Evolutionary conservation across 1,140 invertebrate genomes (phyloP).

Genomic region (Sminthurinus signatus): DNA sequence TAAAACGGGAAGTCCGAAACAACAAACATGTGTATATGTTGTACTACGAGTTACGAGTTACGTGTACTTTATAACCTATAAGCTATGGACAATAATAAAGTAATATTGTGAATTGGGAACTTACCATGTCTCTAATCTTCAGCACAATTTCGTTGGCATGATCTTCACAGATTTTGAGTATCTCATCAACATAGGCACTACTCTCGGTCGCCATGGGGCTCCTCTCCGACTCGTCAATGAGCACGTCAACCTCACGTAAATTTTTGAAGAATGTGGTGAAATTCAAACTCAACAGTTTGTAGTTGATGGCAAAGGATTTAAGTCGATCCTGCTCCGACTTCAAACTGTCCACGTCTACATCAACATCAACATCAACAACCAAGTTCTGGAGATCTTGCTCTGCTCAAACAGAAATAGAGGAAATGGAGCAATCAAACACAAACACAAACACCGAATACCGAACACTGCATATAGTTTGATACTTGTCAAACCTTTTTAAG

Average conservation of each 20-base stretch:
- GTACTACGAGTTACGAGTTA: too few species aligned
- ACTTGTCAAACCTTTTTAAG: too few species aligned
- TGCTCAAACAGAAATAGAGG: neutral
- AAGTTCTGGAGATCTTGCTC: neutral
- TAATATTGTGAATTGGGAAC: neutral
- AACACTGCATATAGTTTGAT: too few species aligned
- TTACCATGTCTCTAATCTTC: conserved; percentile 11
- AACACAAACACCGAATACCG: too few species aligned
- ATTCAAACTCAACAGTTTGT: conserved; percentile 13
- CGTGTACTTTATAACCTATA: too few species aligned
- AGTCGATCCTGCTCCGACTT: conserved; percentile 1
- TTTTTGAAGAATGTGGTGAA: conserved; percentile 11
- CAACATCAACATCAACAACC: too few species aligned
- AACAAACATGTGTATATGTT: too few species aligned
- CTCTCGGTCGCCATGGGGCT: conserved; percentile 12
- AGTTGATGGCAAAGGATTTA: neutral
- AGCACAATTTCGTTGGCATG: conserved; percentile 8
- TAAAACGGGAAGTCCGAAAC: too few species aligned
- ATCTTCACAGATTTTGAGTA: conserved; percentile 6
- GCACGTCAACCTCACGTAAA: conserved; percentile 8
- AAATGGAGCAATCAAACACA: too few species aligned
- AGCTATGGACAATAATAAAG: too few species aligned
- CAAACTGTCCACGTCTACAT: too few species aligned
- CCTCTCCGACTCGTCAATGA: conserved; percentile 4
- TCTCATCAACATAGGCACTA: conserved; percentile 13